Conservation (phyloP, 2,797 vertebrate species). For the Columba guinea region DNA sequence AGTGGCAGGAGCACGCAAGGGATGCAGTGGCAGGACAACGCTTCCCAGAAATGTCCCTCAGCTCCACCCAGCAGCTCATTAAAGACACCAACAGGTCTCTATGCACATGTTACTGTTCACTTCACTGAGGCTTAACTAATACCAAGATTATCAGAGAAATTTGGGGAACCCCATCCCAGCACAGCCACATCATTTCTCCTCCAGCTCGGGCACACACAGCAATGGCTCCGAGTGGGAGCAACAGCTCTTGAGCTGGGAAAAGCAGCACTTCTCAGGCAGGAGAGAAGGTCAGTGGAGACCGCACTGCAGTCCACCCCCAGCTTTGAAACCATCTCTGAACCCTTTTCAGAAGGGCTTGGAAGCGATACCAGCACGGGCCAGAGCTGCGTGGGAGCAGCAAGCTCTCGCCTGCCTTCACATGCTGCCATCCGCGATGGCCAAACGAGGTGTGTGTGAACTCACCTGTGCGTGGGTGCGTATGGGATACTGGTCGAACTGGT, state of each 20-base stretch:
- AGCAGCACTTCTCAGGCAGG: not conserved
- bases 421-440: not conserved
- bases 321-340: not conserved
- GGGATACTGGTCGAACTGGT: conserved; percentile 27
- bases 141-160: not conserved
- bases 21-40: not conserved
- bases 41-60: not conserved
- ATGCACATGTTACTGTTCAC: not conserved
- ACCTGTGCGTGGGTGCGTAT: rapidly evolving
- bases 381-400: not conserved
- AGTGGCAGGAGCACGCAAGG: not conserved
- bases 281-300: rapidly evolving
- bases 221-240: rapidly evolving
- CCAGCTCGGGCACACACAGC: rapidly evolving
- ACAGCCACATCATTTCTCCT: not conserved
- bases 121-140: not conserved
- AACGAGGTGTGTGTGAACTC: rapidly evolving
- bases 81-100: not conserved
- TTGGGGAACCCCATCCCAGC: not conserved
- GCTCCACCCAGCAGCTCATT: not conserved
- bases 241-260: rapidly evolving
- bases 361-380: rapidly evolving
- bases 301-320: rapidly evolving
- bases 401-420: not conserved
- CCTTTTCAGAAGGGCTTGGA: not conserved